A percentile compares a stretch with the other conserved stretches of the same genome.
Conservation (phyloP, 1,140 invertebrate species). For the Trinorchestia longiramus region DNA sequence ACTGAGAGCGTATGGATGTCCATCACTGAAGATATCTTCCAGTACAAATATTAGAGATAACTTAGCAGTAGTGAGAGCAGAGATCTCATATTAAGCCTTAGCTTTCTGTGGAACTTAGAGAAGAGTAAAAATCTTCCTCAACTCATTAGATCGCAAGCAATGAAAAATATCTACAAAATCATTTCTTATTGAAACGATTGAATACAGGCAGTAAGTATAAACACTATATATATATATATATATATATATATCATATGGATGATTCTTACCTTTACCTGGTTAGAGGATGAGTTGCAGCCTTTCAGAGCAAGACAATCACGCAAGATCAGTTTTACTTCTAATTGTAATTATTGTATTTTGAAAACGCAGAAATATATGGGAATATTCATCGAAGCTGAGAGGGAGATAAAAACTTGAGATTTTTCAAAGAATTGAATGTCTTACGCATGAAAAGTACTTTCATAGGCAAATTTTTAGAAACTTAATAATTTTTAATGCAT, state of each 20-base stretch:
- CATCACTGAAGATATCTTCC: background rate
- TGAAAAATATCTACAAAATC: too few relatives aligned
- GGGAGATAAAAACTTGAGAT: background rate
- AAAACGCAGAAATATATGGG: background rate
- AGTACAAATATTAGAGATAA: background rate
- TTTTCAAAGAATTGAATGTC: background rate
- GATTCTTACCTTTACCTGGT: background rate
- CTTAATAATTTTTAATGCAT: background rate
- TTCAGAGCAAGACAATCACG: background rate
- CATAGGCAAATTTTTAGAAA: background rate
- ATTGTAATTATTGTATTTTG: background rate
- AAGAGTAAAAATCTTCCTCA: background rate
- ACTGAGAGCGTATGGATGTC: background rate
- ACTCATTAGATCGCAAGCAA: too few relatives aligned
- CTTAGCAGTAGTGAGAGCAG: background rate
- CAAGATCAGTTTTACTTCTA: background rate
- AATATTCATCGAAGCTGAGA: background rate
- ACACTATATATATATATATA: background rate
- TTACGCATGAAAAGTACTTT: background rate
- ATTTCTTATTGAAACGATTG: too few relatives aligned
- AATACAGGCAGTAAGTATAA: background rate
- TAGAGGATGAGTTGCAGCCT: background rate
- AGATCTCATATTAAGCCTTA: background rate
- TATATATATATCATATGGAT: background rate
- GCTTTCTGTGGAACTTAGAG: background rate